Evolutionary conservation across 1,140 invertebrate genomes (phyloP), one percentile per base, ranked within the genome.

Genomic region (Trachymyrmex septentrionalis): DNA sequence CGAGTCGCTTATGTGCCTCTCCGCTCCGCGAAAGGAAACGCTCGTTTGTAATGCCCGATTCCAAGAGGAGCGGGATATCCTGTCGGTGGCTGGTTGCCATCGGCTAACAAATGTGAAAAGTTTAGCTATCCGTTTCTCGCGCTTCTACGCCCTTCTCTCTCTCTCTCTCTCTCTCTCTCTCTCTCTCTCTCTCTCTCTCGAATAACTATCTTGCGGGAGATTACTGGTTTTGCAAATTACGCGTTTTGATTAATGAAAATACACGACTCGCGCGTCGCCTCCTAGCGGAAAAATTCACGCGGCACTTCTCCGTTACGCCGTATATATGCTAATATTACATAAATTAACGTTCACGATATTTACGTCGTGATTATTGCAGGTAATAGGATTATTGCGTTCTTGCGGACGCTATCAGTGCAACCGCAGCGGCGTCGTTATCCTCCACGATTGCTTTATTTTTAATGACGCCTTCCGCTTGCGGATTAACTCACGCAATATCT

Each of bases 1-100:
- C 67, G 53, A 61, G 53, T 61, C 80, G 67, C 80, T 73, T 73
- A 73, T 30, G 69, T 50, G 27, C 67, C 50, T 44, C 78, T 44
- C 64, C 24, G 69, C 75, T 53, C 72, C 72, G 64, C 53, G 48
- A 59, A 77, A 86, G 64, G 48, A 78, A 87, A 44, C 55, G 85
- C 77, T 86, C 85, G 50, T 78, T 86, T 73, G 53, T 67, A 69
- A 81, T 44, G 67, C 38, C 48, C 57, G 59, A 87, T 67, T 69
- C 50, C 21, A 63, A 76, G 72, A 63, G 27, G 57, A 34, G 57
- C 69, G 82, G 61, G 82, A 78, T 85, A 85, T 85, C 73, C 82
- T 24, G 72, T 77, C 82, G 44, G 34, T n/a, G n/a, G 27, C 30
- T 66, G 73, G 14, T 64, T 85, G 72, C 72, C 82, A 64, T 19